phyloP scores from a whole-genome alignment of 30 jellyfish, hydroid and myxozoan genomes.

The Cassiopea xamachana region DNA sequence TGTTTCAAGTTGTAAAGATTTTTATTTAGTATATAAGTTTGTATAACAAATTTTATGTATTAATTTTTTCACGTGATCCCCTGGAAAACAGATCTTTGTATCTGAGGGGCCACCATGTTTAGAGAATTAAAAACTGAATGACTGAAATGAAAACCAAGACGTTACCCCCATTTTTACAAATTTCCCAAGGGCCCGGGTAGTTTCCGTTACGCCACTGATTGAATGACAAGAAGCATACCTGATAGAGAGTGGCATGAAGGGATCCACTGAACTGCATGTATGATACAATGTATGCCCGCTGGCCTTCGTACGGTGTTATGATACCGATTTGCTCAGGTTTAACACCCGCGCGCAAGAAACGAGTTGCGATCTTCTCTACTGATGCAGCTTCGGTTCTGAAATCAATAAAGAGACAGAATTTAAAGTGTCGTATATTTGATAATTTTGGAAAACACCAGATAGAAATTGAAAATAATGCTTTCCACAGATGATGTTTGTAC shows the following conservation, averaged over 20 bases:
- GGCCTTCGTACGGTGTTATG: constrained; percentile 99
- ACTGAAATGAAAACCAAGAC: too few species aligned
- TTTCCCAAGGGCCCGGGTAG: too few species aligned
- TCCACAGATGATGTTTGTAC: background rate
- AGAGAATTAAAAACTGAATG: too few species aligned
- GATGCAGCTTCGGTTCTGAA: constrained; percentile 98
- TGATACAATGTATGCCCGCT: constrained; percentile 97
- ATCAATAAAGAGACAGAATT: background rate
- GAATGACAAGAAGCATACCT: constrained; percentile 56
- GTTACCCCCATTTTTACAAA: too few species aligned
- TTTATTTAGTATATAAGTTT: too few species aligned
- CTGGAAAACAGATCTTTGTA: too few species aligned
- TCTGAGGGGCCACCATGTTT: too few species aligned
- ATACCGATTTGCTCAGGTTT: constrained; percentile 99
- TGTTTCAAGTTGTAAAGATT: too few species aligned
- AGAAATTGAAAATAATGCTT: background rate
- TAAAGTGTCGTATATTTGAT: background rate
- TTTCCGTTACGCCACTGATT: too few species aligned
- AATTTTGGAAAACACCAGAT: background rate
- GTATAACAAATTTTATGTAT: too few species aligned
- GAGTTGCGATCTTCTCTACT: constrained; percentile 98
- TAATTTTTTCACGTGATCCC: too few species aligned
- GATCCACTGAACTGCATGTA: constrained; percentile 99
- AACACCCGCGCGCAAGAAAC: constrained; percentile 97
- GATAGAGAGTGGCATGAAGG: constrained; percentile 90